These are phyloP conservation scores for Drosophila serrata DNA, from an alignment of 1,140 invertebrate species.

Conservation along the genomic window DNA sequence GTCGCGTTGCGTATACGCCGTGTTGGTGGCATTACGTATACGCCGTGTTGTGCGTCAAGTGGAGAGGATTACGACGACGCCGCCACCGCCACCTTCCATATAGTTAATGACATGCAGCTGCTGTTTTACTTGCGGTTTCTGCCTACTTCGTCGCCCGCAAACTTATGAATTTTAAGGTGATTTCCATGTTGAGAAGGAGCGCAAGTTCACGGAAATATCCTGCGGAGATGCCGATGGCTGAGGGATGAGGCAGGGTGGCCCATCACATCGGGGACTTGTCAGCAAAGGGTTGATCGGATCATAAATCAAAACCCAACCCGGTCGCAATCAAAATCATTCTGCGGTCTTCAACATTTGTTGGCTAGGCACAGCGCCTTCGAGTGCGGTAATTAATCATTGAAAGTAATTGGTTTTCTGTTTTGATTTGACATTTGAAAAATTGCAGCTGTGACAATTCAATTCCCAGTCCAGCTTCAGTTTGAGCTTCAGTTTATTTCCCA, in stretches of 20 bases:
- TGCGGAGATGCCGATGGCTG: background rate
- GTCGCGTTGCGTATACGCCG: conserved; percentile 67
- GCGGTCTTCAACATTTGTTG: conserved; percentile 69
- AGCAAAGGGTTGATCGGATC: conserved; percentile 64
- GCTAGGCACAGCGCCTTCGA: conserved; percentile 16
- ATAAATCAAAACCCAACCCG: conserved; percentile 65
- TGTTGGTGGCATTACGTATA: conserved; percentile 55
- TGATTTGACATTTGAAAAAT: conserved; percentile 83
- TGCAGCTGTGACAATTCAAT: conserved; percentile 76
- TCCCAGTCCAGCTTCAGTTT: conserved; percentile 18
- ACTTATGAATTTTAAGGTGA: conserved; percentile 84
- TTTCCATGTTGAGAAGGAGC: conserved; percentile 54
- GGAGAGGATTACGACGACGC: conserved; percentile 69
- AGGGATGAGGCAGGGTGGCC: background rate
- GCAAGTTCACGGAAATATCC: conserved; percentile 15
- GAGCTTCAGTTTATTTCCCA: conserved; percentile 20
- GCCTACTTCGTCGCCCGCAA: conserved; percentile 22
- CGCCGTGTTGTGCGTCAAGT: conserved; percentile 47
- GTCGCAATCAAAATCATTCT: conserved; percentile 80
- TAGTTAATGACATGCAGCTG: conserved; percentile 83
- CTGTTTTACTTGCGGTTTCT: conserved; percentile 57
- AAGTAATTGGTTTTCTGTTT: conserved; percentile 82
- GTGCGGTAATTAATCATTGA: conserved; percentile 74
- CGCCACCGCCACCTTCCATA: conserved; percentile 41
- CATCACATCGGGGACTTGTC: conserved; percentile 44